These are phyloP conservation scores for Daphoenositta chrysoptera DNA, from an alignment of 2,113 vertebrate genomes.

Conservation along the genomic window DNA sequence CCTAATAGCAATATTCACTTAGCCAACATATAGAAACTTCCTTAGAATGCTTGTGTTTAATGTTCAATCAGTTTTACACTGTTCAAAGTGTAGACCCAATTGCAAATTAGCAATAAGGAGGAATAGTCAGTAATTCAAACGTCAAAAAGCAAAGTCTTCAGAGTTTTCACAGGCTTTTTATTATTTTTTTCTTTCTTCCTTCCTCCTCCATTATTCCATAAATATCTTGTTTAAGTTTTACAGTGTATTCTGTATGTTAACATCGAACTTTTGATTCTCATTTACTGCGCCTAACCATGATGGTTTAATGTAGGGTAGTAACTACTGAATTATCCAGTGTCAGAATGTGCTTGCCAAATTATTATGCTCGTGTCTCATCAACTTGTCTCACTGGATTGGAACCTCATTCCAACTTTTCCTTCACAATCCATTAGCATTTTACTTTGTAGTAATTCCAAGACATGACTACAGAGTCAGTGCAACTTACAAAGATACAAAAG, in stretches of 20 bases:
- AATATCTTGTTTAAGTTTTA: background rate
- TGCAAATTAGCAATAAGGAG: background rate
- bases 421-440: background rate
- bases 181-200: background rate
- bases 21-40: background rate
- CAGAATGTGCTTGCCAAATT: background rate
- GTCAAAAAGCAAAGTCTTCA: background rate
- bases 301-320: background rate
- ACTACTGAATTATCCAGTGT: background rate
- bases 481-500: background rate
- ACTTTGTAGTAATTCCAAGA: background rate
- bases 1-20: background rate
- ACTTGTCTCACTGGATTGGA: background rate
- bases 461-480: background rate
- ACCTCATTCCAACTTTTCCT: background rate
- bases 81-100: background rate
- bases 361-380: background rate
- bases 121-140: no score
- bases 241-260: background rate
- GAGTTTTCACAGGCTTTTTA: background rate
- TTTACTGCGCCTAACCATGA: background rate
- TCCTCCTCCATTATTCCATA: background rate
- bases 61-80: background rate
- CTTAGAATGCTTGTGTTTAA: background rate
- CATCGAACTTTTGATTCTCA: background rate